These are phyloP conservation scores for Pseudolaguvia tuberculata DNA, from an alignment of 2,113 vertebrate genomes.

Conservation along the genomic window DNA sequence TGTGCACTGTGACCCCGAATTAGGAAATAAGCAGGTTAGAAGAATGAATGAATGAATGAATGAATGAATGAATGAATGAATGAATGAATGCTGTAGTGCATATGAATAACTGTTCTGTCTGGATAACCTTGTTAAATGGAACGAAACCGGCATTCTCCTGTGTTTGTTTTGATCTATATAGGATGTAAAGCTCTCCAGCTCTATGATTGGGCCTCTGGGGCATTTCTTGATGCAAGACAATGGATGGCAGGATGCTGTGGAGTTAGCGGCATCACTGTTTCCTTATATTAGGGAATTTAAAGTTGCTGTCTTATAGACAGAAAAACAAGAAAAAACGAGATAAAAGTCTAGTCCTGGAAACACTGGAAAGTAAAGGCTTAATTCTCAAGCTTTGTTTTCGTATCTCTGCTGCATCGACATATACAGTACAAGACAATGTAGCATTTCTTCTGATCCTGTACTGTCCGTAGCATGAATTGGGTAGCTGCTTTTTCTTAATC, in stretches of 20 bases:
- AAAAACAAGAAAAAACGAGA: slow-evolving; percentile 38
- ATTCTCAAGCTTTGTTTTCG: slow-evolving; percentile 49
- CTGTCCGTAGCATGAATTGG: no score
- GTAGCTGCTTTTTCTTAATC: no score
- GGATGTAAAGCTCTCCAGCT: neutral
- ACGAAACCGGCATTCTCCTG: neutral
- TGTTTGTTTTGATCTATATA: neutral
- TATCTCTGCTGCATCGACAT: neutral
- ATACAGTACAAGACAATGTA: neutral
- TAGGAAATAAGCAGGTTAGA: no score
- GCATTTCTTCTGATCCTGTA: no score
- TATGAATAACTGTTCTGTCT: neutral
- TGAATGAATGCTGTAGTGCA: neutral
- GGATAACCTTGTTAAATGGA: neutral
- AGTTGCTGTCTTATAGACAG: slow-evolving; percentile 14
- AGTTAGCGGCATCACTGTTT: slow-evolving; percentile 7
- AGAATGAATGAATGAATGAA: no score
- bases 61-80: no score
- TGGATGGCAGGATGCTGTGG: slow-evolving; percentile 19
- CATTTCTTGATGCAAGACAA: slow-evolving; percentile 8
- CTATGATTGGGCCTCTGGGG: neutral
- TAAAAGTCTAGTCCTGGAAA: slow-evolving; percentile 42
- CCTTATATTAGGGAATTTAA: slow-evolving; percentile 10
- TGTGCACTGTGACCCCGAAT: no score
- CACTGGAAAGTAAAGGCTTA: slow-evolving; percentile 52